phyloP scores from a whole-genome alignment of 92 coral and sea anemone genomes.

The Zoanthus sansibaricus region DNA sequence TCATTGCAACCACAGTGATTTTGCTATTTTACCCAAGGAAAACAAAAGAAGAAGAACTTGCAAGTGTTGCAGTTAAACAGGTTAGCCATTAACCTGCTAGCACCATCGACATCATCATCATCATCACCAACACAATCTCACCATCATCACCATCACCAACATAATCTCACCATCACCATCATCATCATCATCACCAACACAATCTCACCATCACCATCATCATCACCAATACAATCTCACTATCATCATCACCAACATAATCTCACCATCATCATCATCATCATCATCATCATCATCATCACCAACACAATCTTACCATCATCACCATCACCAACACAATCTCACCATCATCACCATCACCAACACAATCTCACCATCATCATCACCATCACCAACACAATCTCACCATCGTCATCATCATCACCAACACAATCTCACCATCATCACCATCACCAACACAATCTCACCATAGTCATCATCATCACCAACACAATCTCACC shows the following conservation, averaged over 20 bases:
- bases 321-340: no score
- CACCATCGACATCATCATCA: background rate
- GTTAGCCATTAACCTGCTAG: constrained; percentile 30
- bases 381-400: background rate
- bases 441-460: background rate
- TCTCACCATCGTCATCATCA: background rate
- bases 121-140: background rate
- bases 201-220: background rate
- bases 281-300: background rate
- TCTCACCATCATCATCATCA: background rate
- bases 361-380: background rate
- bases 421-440: no score
- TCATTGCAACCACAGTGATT: constrained; percentile 73
- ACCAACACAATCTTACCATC: background rate
- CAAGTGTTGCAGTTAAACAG: constrained; percentile 77
- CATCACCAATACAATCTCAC: background rate
- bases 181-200: background rate
- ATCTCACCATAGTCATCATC: background rate
- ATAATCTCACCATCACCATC: background rate
- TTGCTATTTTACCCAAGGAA: constrained; percentile 95
- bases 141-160: background rate
- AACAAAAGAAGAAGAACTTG: constrained; percentile 74
- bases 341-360: background rate
- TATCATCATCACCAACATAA: background rate
- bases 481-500: no score